Evolutionary conservation across 1,140 invertebrate species (phyloP), one percentile per base, ranked within the genome.

Genomic region (Diprion similis): DNA sequence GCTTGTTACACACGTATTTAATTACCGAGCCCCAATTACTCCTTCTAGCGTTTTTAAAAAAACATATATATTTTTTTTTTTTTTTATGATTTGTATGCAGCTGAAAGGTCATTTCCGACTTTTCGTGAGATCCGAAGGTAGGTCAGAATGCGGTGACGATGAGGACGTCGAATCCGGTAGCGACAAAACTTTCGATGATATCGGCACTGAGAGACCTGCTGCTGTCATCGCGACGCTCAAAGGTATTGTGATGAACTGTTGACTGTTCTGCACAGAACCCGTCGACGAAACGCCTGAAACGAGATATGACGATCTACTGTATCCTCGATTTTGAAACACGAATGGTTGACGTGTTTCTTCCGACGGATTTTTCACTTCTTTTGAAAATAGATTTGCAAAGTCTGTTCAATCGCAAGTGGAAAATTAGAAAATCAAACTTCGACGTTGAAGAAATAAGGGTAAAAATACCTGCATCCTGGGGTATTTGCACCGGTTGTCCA

Each of bases 221-320:
- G 84, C 84, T 66, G 79, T 85, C 84, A 86, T 86, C 78, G 85
- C 83, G 46, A 87, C 85, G 77, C 84, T 86, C 76, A 86, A 77
- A 68, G 86, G 86, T 81, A 87, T 87, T 77, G 86, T 86, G 81
- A 87, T 87, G 77, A 86, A 87, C 78, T 84, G 84, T 73, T 85
- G 85, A 73, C 84, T 84, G 79, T 80, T 87, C 75, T 86, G 85
- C 71, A 81, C 79, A 66, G 84, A 81, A 45, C 81, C 78, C 71
- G 80, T 19, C 15, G 66, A 78, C 73, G 84, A 81, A 48, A 78
- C 77, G 72, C 78, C 81, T 84, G 73, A 46, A 77, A 79, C 73
- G 67, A 69, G 75, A 78, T 79, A 77, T 77, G 76, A 68, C 74
- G 73, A 78, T 78, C 77, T 73, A 59, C 59, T 45, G 13, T 37